These are phyloP conservation scores for Melanocharis versteri DNA, from an alignment of 2,113 vertebrate genomes.

Conservation along the genomic window DNA sequence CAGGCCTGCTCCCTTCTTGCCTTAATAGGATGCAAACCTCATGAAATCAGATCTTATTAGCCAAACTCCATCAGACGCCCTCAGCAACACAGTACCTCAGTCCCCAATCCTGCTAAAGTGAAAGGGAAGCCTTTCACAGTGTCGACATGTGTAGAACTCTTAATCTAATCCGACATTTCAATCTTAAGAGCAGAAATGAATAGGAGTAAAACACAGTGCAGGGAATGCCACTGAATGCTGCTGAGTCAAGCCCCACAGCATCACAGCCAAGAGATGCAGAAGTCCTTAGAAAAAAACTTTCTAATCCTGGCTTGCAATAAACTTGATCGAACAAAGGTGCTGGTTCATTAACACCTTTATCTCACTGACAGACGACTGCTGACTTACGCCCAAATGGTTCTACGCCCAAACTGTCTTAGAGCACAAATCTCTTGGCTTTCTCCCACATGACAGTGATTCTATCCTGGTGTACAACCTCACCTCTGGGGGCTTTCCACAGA, in stretches of 20 bases:
- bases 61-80: constrained; percentile 49
- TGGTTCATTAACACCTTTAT: constrained; percentile 1
- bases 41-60: constrained; percentile 74
- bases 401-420: neutral
- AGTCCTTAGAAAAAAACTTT: constrained; percentile 1
- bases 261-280: neutral
- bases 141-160: constrained; percentile 61
- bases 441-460: neutral
- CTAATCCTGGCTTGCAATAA: neutral
- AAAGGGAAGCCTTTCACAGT: constrained; percentile 32
- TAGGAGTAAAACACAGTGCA: neutral
- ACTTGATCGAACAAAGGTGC: neutral
- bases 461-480: neutral
- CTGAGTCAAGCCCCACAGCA: constrained; percentile 29
- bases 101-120: neutral
- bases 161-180: constrained; percentile 65
- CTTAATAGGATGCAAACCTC: constrained; percentile 70
- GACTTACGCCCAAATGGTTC: neutral
- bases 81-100: neutral
- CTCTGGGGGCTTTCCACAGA: neutral
- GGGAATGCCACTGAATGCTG: neutral
- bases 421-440: neutral
- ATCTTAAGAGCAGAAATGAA: constrained; percentile 21
- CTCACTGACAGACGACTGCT: neutral
- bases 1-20: constrained; percentile 23